A percentile compares a stretch with the other conserved stretches of the same genome.
Evolutionary conservation across 2,797 vertebrate species (phyloP).

Genomic region (Rhynchonycteris naso): DNA sequence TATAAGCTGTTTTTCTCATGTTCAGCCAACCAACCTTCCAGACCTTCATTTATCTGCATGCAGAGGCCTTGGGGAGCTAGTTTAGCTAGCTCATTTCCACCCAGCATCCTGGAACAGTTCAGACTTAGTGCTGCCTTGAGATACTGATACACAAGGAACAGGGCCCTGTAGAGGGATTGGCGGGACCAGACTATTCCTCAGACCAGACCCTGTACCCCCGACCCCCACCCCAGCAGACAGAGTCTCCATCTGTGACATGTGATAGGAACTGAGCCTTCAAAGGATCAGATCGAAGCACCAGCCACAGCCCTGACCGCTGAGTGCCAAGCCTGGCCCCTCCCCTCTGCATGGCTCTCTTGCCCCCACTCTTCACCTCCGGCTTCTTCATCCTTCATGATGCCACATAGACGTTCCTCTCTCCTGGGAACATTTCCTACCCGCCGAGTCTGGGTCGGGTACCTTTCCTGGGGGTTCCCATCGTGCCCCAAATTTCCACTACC

Average conservation of each 20-base stretch:
- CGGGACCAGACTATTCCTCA: neutral
- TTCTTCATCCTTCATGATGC: neutral
- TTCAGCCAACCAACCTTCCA: neutral
- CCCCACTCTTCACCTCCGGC: too few relatives aligned
- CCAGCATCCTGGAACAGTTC: neutral
- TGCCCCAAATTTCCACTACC: neutral
- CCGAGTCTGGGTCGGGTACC: neutral
- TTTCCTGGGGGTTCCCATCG: neutral
- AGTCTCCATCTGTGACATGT: too few relatives aligned
- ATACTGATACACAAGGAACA: fast-evolving
- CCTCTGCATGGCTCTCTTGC: fast-evolving
- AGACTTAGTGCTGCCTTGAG: neutral
- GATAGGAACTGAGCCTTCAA: too few relatives aligned
- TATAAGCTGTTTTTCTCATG: neutral
- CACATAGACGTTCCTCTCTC: fast-evolving
- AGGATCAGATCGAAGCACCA: fast-evolving
- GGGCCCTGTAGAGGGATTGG: neutral
- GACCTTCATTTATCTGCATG: neutral
- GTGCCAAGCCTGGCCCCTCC: neutral
- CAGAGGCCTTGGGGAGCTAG: neutral
- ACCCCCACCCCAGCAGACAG: neutral
- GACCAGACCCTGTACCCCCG: neutral
- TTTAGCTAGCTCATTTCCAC: neutral
- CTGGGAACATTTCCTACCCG: neutral
- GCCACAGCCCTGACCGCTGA: neutral